A percentile compares a stretch with the other conserved stretches of the same genome.
Conservation (phyloP, 2,888 invertebrate species). For the Alloscopus bannaensis region DNA sequence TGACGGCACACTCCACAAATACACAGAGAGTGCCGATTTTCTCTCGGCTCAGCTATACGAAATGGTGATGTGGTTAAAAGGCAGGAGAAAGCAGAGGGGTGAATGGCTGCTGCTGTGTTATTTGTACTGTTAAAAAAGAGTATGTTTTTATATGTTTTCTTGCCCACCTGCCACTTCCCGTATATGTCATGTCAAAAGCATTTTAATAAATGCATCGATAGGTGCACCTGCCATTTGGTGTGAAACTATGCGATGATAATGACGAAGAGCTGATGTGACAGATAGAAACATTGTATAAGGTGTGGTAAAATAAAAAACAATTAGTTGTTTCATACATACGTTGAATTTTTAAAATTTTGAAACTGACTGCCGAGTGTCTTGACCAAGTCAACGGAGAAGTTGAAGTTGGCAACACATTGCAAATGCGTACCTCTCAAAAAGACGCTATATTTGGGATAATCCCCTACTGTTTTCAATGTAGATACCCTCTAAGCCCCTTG, state of each 20-base stretch:
- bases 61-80: no score
- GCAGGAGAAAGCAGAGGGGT: conserved; percentile 5
- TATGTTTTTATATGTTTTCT: no score
- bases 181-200: conserved; percentile 49
- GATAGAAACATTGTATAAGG: conserved; percentile 29
- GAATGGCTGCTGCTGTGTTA: no score
- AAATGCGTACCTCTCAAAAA: no score
- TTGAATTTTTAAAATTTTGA: no score
- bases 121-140: neutral
- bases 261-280: conserved; percentile 48
- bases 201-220: conserved; percentile 49
- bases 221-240: conserved; percentile 21
- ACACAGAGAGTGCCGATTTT: neutral
- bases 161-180: conserved; percentile 55
- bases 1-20: conserved; percentile 37
- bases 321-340: conserved; percentile 7
- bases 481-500: no score
- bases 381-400: no score
- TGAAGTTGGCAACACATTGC: no score
- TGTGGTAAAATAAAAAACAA: conserved; percentile 16
- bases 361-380: no score
- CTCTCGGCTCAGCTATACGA: neutral
- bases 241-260: no score
- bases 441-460: no score
- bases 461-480: no score